These are phyloP conservation scores for Ormyrus rosae DNA, from an alignment of 2,888 invertebrate genomes.

Conservation along the genomic window DNA sequence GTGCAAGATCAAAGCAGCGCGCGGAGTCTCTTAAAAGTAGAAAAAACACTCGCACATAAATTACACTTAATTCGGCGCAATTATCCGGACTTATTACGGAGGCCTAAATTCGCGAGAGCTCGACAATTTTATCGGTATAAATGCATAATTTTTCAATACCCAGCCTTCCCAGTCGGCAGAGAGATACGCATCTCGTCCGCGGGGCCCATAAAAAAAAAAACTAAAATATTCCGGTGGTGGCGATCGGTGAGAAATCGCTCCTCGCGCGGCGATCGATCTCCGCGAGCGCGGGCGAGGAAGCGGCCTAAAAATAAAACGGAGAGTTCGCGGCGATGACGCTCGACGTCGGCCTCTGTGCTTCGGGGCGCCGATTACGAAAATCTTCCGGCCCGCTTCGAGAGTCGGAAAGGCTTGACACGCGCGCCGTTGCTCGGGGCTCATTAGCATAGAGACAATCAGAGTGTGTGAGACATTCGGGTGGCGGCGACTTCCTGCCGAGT, in stretches of 20 bases:
- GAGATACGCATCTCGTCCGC: slow-evolving; percentile 8
- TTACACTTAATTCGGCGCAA: slow-evolving; percentile 23
- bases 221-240: slow-evolving; percentile 19
- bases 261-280: neutral
- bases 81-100: slow-evolving; percentile 15
- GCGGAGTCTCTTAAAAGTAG: too few relatives aligned
- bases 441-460: slow-evolving; percentile 74
- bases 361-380: slow-evolving; percentile 40
- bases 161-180: neutral
- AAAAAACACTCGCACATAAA: neutral
- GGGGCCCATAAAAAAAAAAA: neutral
- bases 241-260: slow-evolving; percentile 13
- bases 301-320: neutral
- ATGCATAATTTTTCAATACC: slow-evolving; percentile 40
- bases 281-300: neutral
- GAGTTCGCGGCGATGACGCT: neutral
- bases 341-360: neutral
- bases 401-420: neutral
- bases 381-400: slow-evolving; percentile 7
- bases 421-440: slow-evolving; percentile 56
- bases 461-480: slow-evolving; percentile 71
- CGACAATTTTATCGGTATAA: slow-evolving; percentile 7
- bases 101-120: slow-evolving; percentile 2
- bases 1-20: too few relatives aligned
- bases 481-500: slow-evolving; percentile 71